These are phyloP conservation scores for Brachionus plicatilis DNA, from an alignment of 1,140 invertebrate genomes.

Conservation along the genomic window DNA sequence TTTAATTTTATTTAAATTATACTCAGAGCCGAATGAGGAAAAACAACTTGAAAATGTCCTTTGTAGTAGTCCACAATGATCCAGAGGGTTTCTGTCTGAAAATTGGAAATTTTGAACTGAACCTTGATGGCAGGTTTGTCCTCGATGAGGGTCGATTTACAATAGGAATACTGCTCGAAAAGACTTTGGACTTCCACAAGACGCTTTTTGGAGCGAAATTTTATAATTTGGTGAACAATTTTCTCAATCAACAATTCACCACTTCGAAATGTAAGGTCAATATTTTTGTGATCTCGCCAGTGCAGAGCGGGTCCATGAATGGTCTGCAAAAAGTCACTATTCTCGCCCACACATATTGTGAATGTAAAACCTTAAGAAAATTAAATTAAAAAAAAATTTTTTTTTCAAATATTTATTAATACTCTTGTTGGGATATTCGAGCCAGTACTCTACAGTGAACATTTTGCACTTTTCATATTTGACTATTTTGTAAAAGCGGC, in stretches of 20 bases:
- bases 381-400: neutral
- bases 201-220: conserved; percentile 25
- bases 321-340: conserved; percentile 20
- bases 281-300: conserved; percentile 39
- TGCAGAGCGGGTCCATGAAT: neutral
- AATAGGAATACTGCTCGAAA: neutral
- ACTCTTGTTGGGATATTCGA: conserved; percentile 15
- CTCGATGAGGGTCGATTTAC: neutral
- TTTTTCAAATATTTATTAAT: neutral
- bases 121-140: conserved; percentile 21
- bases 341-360: neutral
- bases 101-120: neutral
- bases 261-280: neutral
- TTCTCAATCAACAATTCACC: conserved; percentile 32
- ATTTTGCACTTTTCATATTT: conserved; percentile 37
- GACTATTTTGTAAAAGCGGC: conserved; percentile 28
- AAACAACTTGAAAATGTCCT: neutral
- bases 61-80: conserved; percentile 26
- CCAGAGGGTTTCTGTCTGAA: conserved; percentile 8
- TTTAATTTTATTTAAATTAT: neutral
- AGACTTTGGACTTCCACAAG: neutral
- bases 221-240: conserved; percentile 17
- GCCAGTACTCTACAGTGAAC: conserved; percentile 35
- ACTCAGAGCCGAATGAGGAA: conserved; percentile 24
- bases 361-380: conserved; percentile 7